phyloP scores from a whole-genome alignment of 2,797 vertebrate genomes.

The Echeneis naucrates region DNA sequence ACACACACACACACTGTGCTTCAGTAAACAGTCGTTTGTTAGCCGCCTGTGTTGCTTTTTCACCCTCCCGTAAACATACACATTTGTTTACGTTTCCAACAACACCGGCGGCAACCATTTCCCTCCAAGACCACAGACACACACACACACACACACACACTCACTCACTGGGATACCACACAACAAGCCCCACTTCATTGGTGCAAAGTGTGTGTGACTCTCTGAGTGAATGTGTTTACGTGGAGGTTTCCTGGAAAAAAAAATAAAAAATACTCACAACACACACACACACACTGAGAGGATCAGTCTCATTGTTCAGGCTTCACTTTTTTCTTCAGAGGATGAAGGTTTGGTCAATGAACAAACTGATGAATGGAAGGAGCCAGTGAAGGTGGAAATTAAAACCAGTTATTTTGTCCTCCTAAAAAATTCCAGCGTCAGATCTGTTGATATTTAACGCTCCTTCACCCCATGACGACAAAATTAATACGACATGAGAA shows the following conservation, averaged over 20 bases:
- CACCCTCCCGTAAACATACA: constrained; percentile 72
- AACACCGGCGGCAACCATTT: constrained; percentile 66
- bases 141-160: constrained; percentile 24
- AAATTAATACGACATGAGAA: neutral
- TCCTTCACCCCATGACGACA: neutral
- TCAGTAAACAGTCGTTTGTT: constrained; percentile 77
- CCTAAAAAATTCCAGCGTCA: neutral
- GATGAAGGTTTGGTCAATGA: neutral
- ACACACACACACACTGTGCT: constrained; percentile 37
- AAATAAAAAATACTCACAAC: constrained; percentile 27
- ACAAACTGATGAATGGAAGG: no score
- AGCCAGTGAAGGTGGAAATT: neutral
- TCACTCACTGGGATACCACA: constrained; percentile 44
- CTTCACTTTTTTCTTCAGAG: neutral
- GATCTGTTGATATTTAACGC: neutral
- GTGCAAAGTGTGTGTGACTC: constrained; percentile 19
- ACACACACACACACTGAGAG: constrained; percentile 5
- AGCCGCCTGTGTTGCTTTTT: constrained; percentile 75
- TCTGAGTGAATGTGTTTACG: constrained; percentile 46
- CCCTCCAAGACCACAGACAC: constrained; percentile 54
- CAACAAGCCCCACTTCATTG: constrained; percentile 49
- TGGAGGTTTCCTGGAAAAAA: constrained; percentile 41
- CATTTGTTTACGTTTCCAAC: constrained; percentile 81
- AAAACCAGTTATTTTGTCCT: neutral
- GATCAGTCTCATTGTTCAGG: neutral